A percentile compares a stretch with the other conserved stretches of the same genome.
Conservation (phyloP, 2,113 vertebrate genomes). For the Zapus hudsonius region DNA sequence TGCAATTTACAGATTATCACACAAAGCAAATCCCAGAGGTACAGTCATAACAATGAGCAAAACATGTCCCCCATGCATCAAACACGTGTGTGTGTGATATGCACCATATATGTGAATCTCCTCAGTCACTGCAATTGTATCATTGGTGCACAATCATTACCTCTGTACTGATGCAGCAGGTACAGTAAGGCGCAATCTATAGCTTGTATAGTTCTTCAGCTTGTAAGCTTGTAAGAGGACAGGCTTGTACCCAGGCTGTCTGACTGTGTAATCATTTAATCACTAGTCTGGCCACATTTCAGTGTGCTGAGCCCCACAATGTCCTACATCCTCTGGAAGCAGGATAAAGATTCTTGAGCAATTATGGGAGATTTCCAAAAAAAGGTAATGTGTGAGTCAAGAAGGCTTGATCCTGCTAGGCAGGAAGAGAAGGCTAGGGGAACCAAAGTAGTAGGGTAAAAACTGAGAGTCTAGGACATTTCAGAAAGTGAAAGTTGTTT, state of each 20-base stretch:
- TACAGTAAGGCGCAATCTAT: too few species aligned
- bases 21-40: neutral
- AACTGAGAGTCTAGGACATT: neutral
- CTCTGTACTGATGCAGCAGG: too few species aligned
- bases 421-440: neutral
- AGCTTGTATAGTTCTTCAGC: too few species aligned
- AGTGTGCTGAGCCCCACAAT: accelerated
- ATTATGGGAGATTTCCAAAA: neutral
- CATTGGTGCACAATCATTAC: too few species aligned
- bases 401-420: neutral
- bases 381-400: neutral
- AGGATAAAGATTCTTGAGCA: neutral
- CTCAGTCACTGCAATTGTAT: neutral
- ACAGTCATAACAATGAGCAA: neutral
- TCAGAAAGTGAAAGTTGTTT: neutral
- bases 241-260: too few species aligned
- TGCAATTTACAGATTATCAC: too few species aligned
- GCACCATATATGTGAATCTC: neutral
- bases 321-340: neutral
- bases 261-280: too few species aligned
- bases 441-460: neutral
- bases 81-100: too few species aligned
- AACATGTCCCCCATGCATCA: accelerated
- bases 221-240: too few species aligned
- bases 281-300: neutral